Evolutionary conservation across 2,888 invertebrate genomes (phyloP).

Genomic region (Himalopsyche tibetana): DNA sequence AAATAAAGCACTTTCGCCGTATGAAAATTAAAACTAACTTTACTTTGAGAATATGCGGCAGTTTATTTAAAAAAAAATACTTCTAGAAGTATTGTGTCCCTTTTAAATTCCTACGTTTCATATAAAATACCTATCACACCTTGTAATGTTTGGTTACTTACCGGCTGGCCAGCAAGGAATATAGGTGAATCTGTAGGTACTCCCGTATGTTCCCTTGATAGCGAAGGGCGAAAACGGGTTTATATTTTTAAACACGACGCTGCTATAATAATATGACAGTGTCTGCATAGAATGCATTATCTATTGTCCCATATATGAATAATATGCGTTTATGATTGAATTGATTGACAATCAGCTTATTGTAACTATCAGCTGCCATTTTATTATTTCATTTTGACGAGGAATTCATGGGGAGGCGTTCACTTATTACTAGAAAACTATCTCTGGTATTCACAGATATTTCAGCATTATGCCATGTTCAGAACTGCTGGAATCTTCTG

Average conservation of each 20-base stretch:
- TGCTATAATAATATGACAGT: background rate
- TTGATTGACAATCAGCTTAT: constrained; percentile 4
- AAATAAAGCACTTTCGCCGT: too few species aligned
- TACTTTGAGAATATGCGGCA: too few species aligned
- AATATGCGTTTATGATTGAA: constrained; percentile 40
- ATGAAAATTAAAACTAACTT: too few species aligned
- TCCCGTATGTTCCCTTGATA: background rate
- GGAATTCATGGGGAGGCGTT: too few species aligned
- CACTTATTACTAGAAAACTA: too few species aligned
- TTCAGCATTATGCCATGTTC: too few species aligned
- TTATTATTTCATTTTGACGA: too few species aligned
- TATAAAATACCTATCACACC: constrained; percentile 22
- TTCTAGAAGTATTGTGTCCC: background rate
- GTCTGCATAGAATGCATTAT: constrained; percentile 23
- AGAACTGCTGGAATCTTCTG: too few species aligned
- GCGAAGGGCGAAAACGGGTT: constrained; percentile 39
- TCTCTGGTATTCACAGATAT: too few species aligned
- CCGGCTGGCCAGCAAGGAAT: background rate
- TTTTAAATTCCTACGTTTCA: background rate
- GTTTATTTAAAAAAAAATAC: too few species aligned
- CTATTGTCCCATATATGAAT: constrained; percentile 5
- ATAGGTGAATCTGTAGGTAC: background rate
- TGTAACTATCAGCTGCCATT: background rate
- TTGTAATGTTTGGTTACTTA: constrained; percentile 37
- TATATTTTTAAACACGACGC: background rate